phyloP scores from a whole-genome alignment of 2,797 vertebrate genomes.

The Hafferia zeledoni region DNA sequence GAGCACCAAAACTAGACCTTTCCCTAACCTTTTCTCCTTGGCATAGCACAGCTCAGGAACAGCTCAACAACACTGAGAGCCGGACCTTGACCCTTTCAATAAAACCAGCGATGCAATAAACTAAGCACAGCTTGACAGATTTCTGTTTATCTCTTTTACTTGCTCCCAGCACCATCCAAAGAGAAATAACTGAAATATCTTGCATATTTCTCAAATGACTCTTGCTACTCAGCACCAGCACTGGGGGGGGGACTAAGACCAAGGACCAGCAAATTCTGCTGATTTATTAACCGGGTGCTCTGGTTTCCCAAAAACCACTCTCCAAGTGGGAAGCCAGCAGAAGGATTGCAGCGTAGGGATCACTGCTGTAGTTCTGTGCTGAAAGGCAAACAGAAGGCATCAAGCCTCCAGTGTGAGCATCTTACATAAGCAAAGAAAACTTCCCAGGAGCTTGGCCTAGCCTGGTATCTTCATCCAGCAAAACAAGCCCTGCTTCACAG shows the following conservation, averaged over 20 bases:
- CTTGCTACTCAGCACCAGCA: background rate
- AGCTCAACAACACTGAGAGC: background rate
- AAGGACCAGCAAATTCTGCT: background rate
- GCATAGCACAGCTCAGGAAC: background rate
- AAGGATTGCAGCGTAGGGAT: background rate
- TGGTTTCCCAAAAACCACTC: background rate
- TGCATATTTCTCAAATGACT: slow-evolving; percentile 47
- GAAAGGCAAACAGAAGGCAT: background rate
- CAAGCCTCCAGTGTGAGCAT: background rate
- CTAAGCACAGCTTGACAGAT: background rate
- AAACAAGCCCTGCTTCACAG: background rate
- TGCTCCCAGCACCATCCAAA: slow-evolving; percentile 38
- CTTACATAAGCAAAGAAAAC: background rate
- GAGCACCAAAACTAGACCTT: background rate
- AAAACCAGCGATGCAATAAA: slow-evolving; percentile 4
- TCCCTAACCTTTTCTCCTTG: background rate
- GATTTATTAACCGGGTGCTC: background rate
- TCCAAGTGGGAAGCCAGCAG: background rate
- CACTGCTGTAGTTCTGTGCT: background rate
- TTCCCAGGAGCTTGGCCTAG: background rate
- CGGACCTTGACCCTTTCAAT: slow-evolving; percentile 10
- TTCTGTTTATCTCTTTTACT: slow-evolving; percentile 6
- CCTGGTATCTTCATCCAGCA: background rate
- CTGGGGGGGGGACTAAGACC: background rate
- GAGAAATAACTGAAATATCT: slow-evolving; percentile 43